Evolutionary conservation across 1,140 invertebrate genomes (phyloP).

Genomic region (Procambarus clarkii): DNA sequence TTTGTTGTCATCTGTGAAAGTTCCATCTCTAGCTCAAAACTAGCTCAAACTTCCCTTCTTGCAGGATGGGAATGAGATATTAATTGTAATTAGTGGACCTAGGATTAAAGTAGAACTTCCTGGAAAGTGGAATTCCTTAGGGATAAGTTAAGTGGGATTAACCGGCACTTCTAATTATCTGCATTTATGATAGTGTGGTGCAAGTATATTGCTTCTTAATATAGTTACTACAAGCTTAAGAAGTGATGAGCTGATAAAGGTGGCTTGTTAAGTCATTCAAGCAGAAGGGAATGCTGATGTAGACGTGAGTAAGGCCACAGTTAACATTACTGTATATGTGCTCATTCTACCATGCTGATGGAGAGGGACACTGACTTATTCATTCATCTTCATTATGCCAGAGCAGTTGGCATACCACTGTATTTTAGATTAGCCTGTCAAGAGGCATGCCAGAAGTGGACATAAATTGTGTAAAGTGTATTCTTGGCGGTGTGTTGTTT

Average conservation of each 20-base stretch:
- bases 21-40: too few species aligned
- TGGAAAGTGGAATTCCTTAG: too few species aligned
- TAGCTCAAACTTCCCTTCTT: too few species aligned
- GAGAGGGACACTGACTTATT: conserved; percentile 29
- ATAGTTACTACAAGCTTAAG: conserved; percentile 37
- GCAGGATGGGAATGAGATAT: too few species aligned
- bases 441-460: conserved; percentile 27
- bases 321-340: not conserved
- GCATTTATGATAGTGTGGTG: too few species aligned
- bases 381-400: conserved; percentile 3
- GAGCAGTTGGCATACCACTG: conserved; percentile 12
- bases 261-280: conserved; percentile 33
- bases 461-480: conserved; percentile 19
- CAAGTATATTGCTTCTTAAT: too few species aligned
- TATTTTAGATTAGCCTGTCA: conserved; percentile 31
- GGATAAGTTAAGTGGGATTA: too few species aligned
- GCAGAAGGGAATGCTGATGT: conserved; percentile 54
- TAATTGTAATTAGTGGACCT: too few species aligned
- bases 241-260: conserved; percentile 53
- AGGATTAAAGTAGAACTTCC: too few species aligned
- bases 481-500: conserved; percentile 11
- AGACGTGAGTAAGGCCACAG: conserved; percentile 19
- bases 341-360: conserved; percentile 23
- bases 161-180: too few species aligned
- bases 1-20: too few species aligned